Percentiles rank a stretch among this genome's conserved stretches.
Conservation (phyloP, 2,797 vertebrate species). For the Phrynocephalus forsythii region DNA sequence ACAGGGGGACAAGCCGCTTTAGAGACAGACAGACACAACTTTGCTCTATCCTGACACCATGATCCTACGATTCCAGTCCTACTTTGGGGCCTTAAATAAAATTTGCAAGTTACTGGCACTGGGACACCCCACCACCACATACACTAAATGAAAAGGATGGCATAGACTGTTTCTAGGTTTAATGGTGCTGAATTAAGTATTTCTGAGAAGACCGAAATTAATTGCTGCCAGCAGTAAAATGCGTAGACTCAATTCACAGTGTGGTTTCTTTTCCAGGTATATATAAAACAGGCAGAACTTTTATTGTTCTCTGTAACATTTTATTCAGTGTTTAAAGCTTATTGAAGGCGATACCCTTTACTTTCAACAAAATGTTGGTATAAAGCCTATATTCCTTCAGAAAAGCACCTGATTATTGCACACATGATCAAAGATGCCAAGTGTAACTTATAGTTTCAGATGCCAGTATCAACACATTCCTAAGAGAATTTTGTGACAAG, state of each 20-base stretch:
- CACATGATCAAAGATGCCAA: conserved; percentile 32
- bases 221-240: neutral
- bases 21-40: neutral
- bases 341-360: neutral
- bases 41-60: neutral
- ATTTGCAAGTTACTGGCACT: neutral
- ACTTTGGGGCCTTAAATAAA: neutral
- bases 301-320: neutral
- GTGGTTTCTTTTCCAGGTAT: conserved; percentile 14
- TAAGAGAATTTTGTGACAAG: conserved; percentile 42
- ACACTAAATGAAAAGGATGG: neutral
- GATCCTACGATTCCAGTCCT: neutral
- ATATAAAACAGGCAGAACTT: neutral
- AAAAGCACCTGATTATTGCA: conserved; percentile 27
- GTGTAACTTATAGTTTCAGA: conserved; percentile 14
- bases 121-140: too few relatives aligned
- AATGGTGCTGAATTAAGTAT: neutral
- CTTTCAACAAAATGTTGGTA: conserved; percentile 15
- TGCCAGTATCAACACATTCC: conserved; percentile 25
- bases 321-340: neutral
- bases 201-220: neutral
- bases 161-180: neutral
- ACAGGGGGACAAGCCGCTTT: neutral
- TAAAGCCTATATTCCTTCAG: conserved; percentile 4
- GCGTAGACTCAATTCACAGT: neutral